phyloP scores from a whole-genome alignment of 23 tunicate species.

The Clavelina lepadiformis region DNA sequence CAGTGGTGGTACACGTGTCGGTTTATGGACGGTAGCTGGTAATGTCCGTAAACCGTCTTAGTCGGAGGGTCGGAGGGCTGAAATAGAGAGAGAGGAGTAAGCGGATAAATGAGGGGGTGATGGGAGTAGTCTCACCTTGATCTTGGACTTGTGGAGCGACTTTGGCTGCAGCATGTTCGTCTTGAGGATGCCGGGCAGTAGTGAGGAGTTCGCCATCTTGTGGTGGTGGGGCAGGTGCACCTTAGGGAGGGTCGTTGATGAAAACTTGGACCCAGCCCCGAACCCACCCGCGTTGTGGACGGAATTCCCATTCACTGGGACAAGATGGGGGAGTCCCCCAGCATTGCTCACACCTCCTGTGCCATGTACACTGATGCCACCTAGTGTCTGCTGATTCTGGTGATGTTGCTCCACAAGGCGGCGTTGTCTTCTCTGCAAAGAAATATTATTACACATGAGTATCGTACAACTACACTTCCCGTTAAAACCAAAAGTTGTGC shows the following conservation, averaged over 20 bases:
- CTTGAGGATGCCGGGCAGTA: conserved; percentile 83
- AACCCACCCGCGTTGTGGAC: conserved; percentile 51
- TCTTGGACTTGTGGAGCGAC: conserved; percentile 63
- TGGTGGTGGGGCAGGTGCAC: conserved; percentile 80
- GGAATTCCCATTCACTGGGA: conserved; percentile 76
- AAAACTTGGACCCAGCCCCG: conserved; percentile 55
- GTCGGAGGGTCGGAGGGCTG: conserved; percentile 53
- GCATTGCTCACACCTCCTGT: conserved; percentile 18
- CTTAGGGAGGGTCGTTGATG: conserved; percentile 81
- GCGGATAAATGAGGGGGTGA: too few species aligned
- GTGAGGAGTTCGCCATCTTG: conserved; percentile 34
- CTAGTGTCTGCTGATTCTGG: conserved; percentile 45
- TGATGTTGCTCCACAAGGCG: conserved; percentile 79
- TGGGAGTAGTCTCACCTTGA: conserved; percentile 79
- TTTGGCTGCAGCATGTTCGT: conserved; percentile 80
- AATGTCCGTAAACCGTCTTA: conserved; percentile 90
- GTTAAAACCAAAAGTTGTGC: not conserved
- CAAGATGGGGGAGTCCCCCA: conserved; percentile 59
- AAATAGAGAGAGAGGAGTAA: too few species aligned
- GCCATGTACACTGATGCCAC: conserved; percentile 60
- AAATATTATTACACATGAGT: not conserved
- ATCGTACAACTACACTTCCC: not conserved
- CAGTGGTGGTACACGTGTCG: conserved; percentile 73
- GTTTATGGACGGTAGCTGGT: conserved; percentile 94
- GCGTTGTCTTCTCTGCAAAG: conserved; percentile 79